Base-by-base conservation (phyloP, 2,797 vertebrate species). In the Acipenser ruthenus region DNA sequence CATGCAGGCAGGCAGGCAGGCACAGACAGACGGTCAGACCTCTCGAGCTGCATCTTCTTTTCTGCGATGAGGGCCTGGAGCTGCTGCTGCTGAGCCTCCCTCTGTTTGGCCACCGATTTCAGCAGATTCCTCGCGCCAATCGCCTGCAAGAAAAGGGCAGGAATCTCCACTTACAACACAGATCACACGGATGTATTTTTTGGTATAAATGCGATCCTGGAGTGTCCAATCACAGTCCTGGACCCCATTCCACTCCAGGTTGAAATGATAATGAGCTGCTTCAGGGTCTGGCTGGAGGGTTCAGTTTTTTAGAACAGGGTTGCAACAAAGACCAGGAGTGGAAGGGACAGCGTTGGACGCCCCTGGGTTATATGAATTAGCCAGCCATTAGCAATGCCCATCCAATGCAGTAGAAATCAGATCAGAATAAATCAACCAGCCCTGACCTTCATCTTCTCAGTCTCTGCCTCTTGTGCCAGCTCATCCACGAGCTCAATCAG, bases 31-130 rank as follows among this genome's bases (percentile, higher is more conserved):
- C 23, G 50, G 3, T 2, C 75, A 74, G 74, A 97, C 97, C 97
- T 94, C 82, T 99, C 95, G 0, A 98, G 85, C 70, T 99, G 96
- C 87, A 95, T 94, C 77, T 90, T 95, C 12, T 98, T 99, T 73
- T 99, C 97, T 0, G 93, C 83, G 72, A 97, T 96, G 10, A 99
- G 82, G 11, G 94, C 93, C 70, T 95, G 92, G 0, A 98, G 93
- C 68, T 98, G 95, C 82, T 98, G 95, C 69, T 98, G 94, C 56
- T 96, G 94, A 8, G 95, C 93, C 69, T 97, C 95, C 8, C 95
- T 83, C 70, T 98, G 97, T 78, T 98, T 99, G 1, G 90, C 91
- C 50, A 97, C 94, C 0, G 94, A 96, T 77, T 95, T 97, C 67
- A 99, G 83, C 71, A 96, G 76, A 76, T 98, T 99, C 37, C 94